Conservation (phyloP, 2,888 invertebrate genomes). For the Dioctria rufipes region DNA sequence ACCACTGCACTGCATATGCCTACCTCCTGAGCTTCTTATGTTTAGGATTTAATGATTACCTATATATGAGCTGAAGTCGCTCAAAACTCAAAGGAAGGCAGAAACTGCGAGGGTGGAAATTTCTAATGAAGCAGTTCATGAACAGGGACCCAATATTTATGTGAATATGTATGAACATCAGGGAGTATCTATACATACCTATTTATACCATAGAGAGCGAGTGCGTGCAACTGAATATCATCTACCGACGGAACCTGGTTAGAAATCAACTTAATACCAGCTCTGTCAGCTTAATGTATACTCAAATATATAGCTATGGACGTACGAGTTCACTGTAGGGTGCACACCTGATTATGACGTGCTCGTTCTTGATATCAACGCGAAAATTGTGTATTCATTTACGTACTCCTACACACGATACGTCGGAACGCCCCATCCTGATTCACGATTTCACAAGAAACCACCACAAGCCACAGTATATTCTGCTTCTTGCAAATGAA, state of each 20-base stretch:
- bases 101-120: constrained; percentile 36
- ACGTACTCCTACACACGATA: neutral
- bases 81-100: constrained; percentile 5
- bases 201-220: neutral
- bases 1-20: neutral
- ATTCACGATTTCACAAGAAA: neutral
- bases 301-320: neutral
- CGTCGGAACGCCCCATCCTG: neutral
- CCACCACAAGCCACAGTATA: neutral
- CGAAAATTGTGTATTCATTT: neutral
- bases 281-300: constrained; percentile 10
- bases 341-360: constrained; percentile 30
- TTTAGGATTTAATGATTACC: constrained; percentile 41
- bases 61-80: constrained; percentile 26
- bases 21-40: constrained; percentile 33
- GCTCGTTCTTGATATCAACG: constrained; percentile 8
- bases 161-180: neutral
- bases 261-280: neutral
- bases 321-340: constrained; percentile 5
- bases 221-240: constrained; percentile 37
- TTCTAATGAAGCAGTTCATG: constrained; percentile 27
- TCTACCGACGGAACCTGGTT: neutral
- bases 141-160: constrained; percentile 33
- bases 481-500: neutral
- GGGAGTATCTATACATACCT: neutral